These are phyloP conservation scores for Platanista minor DNA, from an alignment of 2,113 vertebrate species.

Conservation along the genomic window DNA sequence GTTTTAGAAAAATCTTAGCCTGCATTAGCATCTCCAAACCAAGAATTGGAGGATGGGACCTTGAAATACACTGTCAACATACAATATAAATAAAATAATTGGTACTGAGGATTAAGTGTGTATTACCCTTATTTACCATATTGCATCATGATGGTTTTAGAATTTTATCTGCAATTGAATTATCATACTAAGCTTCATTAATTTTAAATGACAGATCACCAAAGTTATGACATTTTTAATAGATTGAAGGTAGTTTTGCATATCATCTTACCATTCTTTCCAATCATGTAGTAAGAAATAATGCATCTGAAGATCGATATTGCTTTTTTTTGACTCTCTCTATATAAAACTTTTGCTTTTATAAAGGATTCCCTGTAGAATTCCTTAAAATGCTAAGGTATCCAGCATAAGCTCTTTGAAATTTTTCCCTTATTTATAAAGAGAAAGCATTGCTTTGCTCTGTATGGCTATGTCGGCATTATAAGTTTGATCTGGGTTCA, in stretches of 20 bases:
- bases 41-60: neutral
- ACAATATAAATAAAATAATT: neutral
- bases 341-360: neutral
- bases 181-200: neutral
- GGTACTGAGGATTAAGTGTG: neutral
- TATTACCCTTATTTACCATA: neutral
- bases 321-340: neutral
- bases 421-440: neutral
- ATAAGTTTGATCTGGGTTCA: neutral
- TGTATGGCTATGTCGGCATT: neutral
- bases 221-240: neutral
- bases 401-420: neutral
- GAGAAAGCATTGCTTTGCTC: neutral
- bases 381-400: neutral
- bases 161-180: neutral
- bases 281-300: neutral
- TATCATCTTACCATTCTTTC: neutral
- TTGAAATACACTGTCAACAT: neutral
- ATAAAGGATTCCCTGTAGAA: neutral
- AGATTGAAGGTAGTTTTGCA: neutral
- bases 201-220: neutral
- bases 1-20: neutral
- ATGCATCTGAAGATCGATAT: neutral
- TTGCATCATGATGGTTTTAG: neutral
- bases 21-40: neutral